Conservation (phyloP, 2,797 vertebrate genomes). For the Heliangelus exortis region DNA sequence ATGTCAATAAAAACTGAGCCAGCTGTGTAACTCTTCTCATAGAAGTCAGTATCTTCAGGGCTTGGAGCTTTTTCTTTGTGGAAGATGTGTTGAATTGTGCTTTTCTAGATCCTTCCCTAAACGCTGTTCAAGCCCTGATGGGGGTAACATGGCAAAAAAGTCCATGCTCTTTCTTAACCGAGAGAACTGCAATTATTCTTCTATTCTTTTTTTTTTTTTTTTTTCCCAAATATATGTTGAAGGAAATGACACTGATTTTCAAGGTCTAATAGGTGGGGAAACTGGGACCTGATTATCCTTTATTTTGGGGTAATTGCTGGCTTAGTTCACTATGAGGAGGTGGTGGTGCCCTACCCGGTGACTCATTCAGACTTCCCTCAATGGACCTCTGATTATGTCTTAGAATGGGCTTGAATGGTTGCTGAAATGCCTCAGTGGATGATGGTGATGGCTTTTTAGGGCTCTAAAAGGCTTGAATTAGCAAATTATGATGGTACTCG, state of each 20-base stretch:
- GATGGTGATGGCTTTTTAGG: background rate
- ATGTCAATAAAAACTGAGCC: background rate
- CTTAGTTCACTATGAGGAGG: background rate
- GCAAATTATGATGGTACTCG: background rate
- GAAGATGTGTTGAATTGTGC: fast-evolving
- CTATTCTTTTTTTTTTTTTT: background rate
- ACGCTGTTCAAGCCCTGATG: background rate
- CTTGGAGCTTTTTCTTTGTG: background rate
- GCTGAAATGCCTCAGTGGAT: background rate
- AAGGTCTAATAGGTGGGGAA: background rate
- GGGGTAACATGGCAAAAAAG: background rate
- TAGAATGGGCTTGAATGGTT: fast-evolving
- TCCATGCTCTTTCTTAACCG: background rate
- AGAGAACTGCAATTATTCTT: background rate
- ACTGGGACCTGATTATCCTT: background rate
- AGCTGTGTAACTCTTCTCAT: background rate
- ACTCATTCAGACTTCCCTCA: background rate
- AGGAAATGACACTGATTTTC: background rate
- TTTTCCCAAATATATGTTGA: fast-evolving
- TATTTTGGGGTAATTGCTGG: background rate
- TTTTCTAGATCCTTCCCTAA: background rate
- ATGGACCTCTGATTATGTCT: background rate
- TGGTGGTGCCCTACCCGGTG: background rate
- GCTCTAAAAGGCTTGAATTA: background rate
- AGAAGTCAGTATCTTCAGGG: background rate